Conservation (phyloP, 2,797 vertebrate genomes). For the Hyperoplus immaculatus region DNA sequence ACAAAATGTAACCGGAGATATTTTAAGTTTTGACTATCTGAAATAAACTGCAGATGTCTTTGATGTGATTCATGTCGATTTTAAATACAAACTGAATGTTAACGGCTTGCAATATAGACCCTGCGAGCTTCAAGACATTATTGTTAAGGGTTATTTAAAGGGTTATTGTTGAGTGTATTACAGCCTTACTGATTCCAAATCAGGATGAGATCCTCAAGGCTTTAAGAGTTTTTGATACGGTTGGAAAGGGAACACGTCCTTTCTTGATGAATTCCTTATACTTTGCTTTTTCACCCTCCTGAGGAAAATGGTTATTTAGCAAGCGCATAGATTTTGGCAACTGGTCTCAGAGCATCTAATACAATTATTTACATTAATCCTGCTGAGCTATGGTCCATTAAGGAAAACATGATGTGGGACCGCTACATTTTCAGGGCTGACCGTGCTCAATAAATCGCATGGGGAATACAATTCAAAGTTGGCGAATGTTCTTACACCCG, state of each 20-base stretch:
- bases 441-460: constrained; percentile 4
- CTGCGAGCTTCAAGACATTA: constrained; percentile 5
- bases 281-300: constrained; percentile 60
- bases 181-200: constrained; percentile 38
- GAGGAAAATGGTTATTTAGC: constrained; percentile 69
- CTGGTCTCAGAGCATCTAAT: constrained; percentile 47
- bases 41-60: not conserved
- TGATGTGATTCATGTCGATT: not conserved
- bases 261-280: constrained; percentile 67
- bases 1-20: not conserved
- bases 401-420: constrained; percentile 31
- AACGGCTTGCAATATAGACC: not conserved
- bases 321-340: constrained; percentile 64
- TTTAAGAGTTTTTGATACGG: constrained; percentile 35
- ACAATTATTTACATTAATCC: constrained; percentile 64
- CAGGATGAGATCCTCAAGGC: constrained; percentile 24
- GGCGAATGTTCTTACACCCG: constrained; percentile 33
- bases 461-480: constrained; percentile 16
- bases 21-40: not conserved
- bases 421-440: constrained; percentile 27
- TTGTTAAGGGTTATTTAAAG: not conserved
- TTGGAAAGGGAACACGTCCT: constrained; percentile 31
- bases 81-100: not conserved
- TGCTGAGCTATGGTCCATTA: constrained; percentile 58
- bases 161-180: not conserved